Base-by-base conservation (phyloP, 2,888 invertebrate species). In the Prionchulus punctatus region DNA sequence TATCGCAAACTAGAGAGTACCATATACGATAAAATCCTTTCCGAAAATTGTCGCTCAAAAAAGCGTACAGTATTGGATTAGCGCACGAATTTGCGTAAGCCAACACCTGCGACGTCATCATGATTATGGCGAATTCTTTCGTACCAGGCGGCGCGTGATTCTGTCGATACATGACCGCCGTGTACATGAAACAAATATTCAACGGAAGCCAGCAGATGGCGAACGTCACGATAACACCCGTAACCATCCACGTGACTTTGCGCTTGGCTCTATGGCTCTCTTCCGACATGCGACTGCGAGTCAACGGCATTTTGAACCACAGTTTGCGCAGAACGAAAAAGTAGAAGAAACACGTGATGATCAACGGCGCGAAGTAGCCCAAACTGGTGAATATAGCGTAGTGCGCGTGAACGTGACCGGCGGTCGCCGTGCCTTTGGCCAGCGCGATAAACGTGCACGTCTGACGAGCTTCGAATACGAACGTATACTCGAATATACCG, bases 61-160 rank as follows among this genome's bases (percentile, higher is more conserved):
- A 88, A 2, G 90, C 90, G 75, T 92, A 92, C 53, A 92, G 79
- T 63, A 92, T 83, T 0, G 91, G 91, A 75, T 92, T 91, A 67
- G 91, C 84, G 72, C 90, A 91, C 67, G 86, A 86, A 78, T 90
- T 92, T 77, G 84, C 86, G 75, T 92, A 92, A 23, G 90, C 90
- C 58, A 70, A 61, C 18, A 69, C 64, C 62, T 66, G 58, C 7
- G 55, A 21, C 3, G 26, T 3, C 2, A 58, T 30, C 43, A 56
- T 56, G 30, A 55, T 50, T 18, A 55, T 26, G 45, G 49, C 15
- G n/a, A 43, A 21, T 12, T 26, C 15, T 43, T 65, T 1, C n/a
- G 50, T 66, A 23, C 45, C 45, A 4, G 4, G 12, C 4, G 28
- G 12, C 45, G 18, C 18, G 7, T 7, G 18, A 45, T 23, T 23